Percentiles rank a stretch among this genome's conserved stretches.
Evolutionary conservation across 2,888 invertebrate species (phyloP).

Genomic region (Drosophila mulleri): DNA sequence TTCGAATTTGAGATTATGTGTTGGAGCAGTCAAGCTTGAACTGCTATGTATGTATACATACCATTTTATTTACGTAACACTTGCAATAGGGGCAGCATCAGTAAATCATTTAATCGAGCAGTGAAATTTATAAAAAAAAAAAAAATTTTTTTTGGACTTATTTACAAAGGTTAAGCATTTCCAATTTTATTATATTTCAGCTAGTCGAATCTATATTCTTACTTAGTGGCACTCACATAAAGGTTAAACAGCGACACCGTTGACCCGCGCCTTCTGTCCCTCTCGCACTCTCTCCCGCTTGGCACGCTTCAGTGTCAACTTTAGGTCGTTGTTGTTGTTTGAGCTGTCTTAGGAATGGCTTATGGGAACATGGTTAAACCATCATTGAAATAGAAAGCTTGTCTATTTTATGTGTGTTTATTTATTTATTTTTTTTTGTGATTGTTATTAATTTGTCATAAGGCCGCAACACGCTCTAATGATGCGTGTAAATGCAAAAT

Average conservation of each 20-base stretch:
- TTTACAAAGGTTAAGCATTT: no score
- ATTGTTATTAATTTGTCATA: conserved; percentile 73
- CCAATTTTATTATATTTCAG: neutral
- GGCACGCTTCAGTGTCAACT: conserved; percentile 52
- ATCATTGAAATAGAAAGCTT: conserved; percentile 74
- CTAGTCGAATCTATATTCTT: neutral
- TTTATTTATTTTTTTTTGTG: conserved; percentile 31
- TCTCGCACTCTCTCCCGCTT: neutral
- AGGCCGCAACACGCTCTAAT: conserved; percentile 63
- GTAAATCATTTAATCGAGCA: no score
- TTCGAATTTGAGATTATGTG: no score
- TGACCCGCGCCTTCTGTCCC: conserved; percentile 18
- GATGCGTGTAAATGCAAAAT: conserved; percentile 74
- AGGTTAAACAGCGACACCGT: conserved; percentile 51
- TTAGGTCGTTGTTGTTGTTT: conserved; percentile 9
- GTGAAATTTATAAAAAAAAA: no score
- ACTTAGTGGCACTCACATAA: conserved; percentile 3
- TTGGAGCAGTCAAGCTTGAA: no score
- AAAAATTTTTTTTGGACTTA: no score
- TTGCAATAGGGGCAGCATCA: neutral
- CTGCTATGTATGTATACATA: no score
- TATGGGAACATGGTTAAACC: conserved; percentile 34
- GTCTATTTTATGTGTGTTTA: conserved; percentile 40
- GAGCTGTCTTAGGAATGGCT: conserved; percentile 44
- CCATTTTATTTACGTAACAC: no score